Evolutionary conservation across 2,888 invertebrate species (phyloP).

Genomic region (Omphaloscelis lunosa): DNA sequence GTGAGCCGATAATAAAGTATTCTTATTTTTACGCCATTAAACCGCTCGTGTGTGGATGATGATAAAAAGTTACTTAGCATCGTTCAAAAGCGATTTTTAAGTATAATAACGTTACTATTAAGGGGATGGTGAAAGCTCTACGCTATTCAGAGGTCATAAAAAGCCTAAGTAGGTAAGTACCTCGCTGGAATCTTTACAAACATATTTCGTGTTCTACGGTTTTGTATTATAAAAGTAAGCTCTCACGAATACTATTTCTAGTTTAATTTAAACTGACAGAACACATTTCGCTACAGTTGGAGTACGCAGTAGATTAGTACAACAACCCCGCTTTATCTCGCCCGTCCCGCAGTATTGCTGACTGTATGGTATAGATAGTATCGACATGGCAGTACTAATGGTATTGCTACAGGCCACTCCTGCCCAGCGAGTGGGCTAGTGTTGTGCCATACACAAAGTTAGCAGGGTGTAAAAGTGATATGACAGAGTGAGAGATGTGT

Average conservation of each 20-base stretch:
- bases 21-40: conserved; percentile 60
- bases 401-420: conserved; percentile 30
- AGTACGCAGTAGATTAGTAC: conserved; percentile 10
- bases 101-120: conserved; percentile 40
- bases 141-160: conserved; percentile 37
- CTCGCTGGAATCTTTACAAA: conserved; percentile 8
- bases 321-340: conserved; percentile 15
- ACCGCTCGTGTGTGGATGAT: conserved; percentile 53
- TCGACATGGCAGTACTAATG: conserved; percentile 32
- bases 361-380: conserved; percentile 11
- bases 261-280: conserved; percentile 22
- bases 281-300: not conserved
- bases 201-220: not conserved
- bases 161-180: conserved; percentile 20
- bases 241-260: not conserved
- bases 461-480: not conserved
- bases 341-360: not conserved
- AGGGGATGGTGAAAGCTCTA: conserved; percentile 29
- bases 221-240: not conserved
- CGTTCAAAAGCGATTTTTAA: conserved; percentile 51
- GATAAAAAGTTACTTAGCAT: conserved; percentile 56
- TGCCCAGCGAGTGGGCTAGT: conserved; percentile 13
- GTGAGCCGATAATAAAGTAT: conserved; percentile 58
- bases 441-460: conserved; percentile 10
- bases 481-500: conserved; percentile 39